A percentile compares a stretch with the other conserved stretches of the same genome.
Conservation (phyloP, 2,888 invertebrate genomes). For the Drosophila emarginata region DNA sequence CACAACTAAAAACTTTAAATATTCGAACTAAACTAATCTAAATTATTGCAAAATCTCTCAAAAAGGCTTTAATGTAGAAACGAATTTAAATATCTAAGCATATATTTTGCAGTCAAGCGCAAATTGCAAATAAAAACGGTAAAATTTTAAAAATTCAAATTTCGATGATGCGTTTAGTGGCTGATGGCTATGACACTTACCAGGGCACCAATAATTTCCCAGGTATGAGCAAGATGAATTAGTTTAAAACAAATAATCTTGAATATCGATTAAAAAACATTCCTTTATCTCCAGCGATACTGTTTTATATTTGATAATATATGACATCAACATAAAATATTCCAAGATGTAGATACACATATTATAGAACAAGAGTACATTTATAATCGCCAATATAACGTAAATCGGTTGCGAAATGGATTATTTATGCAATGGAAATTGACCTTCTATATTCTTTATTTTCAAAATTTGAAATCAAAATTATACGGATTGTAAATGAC, state of each 20-base stretch:
- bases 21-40: conserved; percentile 33
- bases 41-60: conserved; percentile 34
- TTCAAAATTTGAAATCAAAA: neutral
- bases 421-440: neutral
- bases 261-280: neutral
- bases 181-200: neutral
- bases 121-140: conserved; percentile 13
- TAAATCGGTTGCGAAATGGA: too few relatives aligned
- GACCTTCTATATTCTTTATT: neutral
- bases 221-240: neutral
- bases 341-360: too few relatives aligned
- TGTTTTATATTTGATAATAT: too few relatives aligned
- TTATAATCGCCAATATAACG: too few relatives aligned
- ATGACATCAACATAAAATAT: too few relatives aligned
- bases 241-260: neutral
- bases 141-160: conserved; percentile 6
- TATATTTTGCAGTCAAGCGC: conserved; percentile 31
- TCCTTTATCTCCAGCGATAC: too few relatives aligned
- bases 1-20: conserved; percentile 47
- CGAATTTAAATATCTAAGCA: conserved; percentile 57
- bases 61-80: conserved; percentile 60
- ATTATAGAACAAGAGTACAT: too few relatives aligned
- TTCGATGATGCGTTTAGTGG: neutral
- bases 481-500: neutral
- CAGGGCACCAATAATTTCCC: neutral